These are phyloP conservation scores for Drosophila nigritarsus DNA, from an alignment of 2,888 invertebrate genomes.

Conservation along the genomic window DNA sequence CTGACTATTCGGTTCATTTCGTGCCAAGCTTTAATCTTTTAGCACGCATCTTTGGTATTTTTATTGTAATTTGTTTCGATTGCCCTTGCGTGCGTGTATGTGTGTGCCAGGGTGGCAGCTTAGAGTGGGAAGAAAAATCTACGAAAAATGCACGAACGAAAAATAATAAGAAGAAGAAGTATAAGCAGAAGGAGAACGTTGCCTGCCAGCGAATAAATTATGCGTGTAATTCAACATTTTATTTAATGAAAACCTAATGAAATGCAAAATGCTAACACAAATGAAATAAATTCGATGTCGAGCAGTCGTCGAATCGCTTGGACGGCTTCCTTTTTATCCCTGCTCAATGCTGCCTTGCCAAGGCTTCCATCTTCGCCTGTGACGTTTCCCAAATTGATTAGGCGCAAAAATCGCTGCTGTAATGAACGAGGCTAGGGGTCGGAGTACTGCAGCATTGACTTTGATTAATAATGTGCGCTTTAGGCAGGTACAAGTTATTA, in stretches of 20 bases:
- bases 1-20: constrained; percentile 65
- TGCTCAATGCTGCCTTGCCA: constrained; percentile 10
- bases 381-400: constrained; percentile 79
- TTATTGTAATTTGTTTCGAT: constrained; percentile 81
- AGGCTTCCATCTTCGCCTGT: constrained; percentile 42
- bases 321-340: constrained; percentile 50
- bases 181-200: constrained; percentile 26
- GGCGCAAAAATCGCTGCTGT: constrained; percentile 75
- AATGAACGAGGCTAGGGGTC: constrained; percentile 38
- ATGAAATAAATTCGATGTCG: constrained; percentile 77
- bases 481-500: constrained; percentile 75
- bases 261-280: constrained; percentile 83
- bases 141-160: constrained; percentile 31
- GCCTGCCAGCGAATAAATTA: constrained; percentile 79
- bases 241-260: constrained; percentile 84
- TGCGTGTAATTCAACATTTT: constrained; percentile 84
- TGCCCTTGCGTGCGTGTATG: constrained; percentile 52
- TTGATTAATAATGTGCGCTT: constrained; percentile 78
- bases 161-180: constrained; percentile 1
- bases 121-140: constrained; percentile 41
- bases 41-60: constrained; percentile 77
- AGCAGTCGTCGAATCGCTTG: constrained; percentile 60
- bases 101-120: background rate
- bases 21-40: constrained; percentile 77
- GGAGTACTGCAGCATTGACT: constrained; percentile 62